Conservation (phyloP, 2,113 vertebrate species). For the Grallaria varia region DNA sequence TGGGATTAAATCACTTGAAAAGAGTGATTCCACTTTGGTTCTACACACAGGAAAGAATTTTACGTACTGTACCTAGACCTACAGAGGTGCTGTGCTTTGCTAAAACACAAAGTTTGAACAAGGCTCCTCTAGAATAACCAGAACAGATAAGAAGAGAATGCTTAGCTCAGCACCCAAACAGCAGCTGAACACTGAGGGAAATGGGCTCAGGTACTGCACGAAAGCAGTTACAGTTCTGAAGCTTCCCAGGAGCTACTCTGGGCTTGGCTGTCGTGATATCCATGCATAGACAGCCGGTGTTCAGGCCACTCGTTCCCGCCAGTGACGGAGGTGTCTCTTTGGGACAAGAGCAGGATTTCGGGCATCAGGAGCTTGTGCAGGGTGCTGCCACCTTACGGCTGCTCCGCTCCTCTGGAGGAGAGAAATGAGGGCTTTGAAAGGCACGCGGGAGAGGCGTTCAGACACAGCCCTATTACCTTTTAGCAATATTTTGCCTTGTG, state of each 20-base stretch:
- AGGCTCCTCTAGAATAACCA: neutral
- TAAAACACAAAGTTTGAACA: neutral
- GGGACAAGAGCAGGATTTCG: neutral
- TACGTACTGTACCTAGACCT: neutral
- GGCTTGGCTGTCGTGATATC: neutral
- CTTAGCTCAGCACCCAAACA: neutral
- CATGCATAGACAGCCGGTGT: accelerated
- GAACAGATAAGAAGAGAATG: neutral
- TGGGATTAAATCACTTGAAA: neutral
- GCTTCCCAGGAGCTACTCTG: neutral
- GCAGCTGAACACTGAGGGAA: neutral
- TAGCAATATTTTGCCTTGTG: neutral
- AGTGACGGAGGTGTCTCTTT: accelerated
- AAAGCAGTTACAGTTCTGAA: neutral
- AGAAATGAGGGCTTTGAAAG: neutral
- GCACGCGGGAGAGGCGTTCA: neutral
- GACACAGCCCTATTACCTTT: neutral
- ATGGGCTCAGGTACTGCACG: neutral
- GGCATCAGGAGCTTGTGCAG: neutral
- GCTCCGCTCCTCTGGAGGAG: neutral
- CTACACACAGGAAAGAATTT: neutral
- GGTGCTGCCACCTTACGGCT: conserved; percentile 60
- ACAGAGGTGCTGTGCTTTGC: neutral
- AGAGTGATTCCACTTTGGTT: neutral
- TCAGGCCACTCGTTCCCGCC: accelerated